Evolutionary conservation across 2,888 invertebrate species (phyloP).

Genomic region (Aleiodes testaceus): DNA sequence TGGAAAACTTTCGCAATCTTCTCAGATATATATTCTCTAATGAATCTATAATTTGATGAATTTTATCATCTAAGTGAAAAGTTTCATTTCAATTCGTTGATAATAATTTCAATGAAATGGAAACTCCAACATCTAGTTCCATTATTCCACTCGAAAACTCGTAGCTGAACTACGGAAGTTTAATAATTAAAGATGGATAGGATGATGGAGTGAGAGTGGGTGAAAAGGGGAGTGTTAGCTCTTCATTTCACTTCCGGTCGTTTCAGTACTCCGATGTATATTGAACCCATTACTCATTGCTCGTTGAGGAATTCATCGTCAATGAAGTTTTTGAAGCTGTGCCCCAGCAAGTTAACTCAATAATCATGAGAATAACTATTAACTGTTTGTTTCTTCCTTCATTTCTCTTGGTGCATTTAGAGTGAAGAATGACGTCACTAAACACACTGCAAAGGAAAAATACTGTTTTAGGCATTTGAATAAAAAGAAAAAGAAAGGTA

Average conservation of each 20-base stretch:
- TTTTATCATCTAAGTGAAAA: slow-evolving; percentile 28
- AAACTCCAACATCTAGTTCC: slow-evolving; percentile 20
- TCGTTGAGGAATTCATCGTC: too few species aligned
- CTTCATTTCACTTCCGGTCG: slow-evolving; percentile 31
- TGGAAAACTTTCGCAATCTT: background rate
- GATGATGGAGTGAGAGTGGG: too few species aligned
- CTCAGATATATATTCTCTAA: background rate
- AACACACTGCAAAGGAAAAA: slow-evolving; percentile 53
- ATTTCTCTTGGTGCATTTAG: slow-evolving; percentile 42
- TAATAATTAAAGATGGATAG: slow-evolving; percentile 19
- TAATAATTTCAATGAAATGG: background rate
- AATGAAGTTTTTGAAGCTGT: too few species aligned
- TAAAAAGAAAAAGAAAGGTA: too few species aligned
- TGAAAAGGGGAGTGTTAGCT: background rate
- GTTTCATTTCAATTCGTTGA: slow-evolving; percentile 9
- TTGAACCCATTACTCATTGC: slow-evolving; percentile 3
- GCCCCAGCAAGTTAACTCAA: too few species aligned
- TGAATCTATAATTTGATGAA: too few species aligned
- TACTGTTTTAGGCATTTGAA: background rate
- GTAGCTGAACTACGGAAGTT: slow-evolving; percentile 36
- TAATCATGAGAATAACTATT: too few species aligned
- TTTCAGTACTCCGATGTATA: slow-evolving; percentile 7
- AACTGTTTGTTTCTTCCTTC: slow-evolving; percentile 36
- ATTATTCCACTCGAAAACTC: slow-evolving; percentile 32
- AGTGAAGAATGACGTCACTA: slow-evolving; percentile 53